These are phyloP conservation scores for Microctonus aethiopoides DNA, from an alignment of 2,888 invertebrate genomes.

Conservation along the genomic window DNA sequence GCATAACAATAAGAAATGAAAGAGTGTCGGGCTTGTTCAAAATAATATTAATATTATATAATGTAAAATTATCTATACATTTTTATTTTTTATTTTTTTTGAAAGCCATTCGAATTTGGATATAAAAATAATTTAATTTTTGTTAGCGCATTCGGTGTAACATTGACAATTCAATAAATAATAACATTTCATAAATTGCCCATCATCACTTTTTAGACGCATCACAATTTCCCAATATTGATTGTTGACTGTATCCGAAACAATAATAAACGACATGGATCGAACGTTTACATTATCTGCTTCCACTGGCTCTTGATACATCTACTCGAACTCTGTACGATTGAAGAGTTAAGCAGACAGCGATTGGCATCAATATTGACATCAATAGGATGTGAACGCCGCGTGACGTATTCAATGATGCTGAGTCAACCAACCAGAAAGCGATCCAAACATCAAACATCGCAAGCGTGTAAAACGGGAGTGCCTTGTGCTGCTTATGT, in stretches of 20 bases:
- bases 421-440: constrained; percentile 48
- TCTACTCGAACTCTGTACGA: not conserved
- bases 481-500: constrained; percentile 58
- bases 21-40: not conserved
- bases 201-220: not conserved
- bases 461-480: constrained; percentile 59
- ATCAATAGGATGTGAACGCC: not conserved
- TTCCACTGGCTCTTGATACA: not conserved
- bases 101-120: not conserved
- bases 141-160: not conserved
- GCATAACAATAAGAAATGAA: not conserved
- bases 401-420: constrained; percentile 1
- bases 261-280: not conserved
- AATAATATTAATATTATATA: not conserved
- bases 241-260: not conserved
- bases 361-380: constrained; percentile 7
- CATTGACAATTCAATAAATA: not conserved
- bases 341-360: not conserved
- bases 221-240: not conserved
- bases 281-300: not conserved
- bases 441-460: constrained; percentile 63
- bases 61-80: not conserved
- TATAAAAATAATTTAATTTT: not conserved
- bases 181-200: too few species aligned
- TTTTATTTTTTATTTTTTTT: too few species aligned